Percentiles rank a stretch among this genome's conserved stretches.
Evolutionary conservation across 1,140 invertebrate species (phyloP).

Genomic region (Schlechtendalia chinensis): DNA sequence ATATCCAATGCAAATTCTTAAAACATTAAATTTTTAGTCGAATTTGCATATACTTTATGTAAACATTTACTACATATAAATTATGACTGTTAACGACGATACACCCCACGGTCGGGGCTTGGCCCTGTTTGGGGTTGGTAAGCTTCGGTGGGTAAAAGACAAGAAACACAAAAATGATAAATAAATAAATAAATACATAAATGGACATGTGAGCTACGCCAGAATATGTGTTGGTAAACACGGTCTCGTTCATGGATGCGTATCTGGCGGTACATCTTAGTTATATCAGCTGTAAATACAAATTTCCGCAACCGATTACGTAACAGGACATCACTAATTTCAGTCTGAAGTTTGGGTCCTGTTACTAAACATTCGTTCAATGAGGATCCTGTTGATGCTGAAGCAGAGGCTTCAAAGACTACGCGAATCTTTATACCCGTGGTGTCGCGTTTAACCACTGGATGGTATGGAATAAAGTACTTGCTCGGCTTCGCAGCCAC

Average conservation of each 20-base stretch:
- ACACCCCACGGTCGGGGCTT: no score
- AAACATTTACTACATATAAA: no score
- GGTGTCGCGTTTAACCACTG: not conserved
- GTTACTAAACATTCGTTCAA: constrained; percentile 55
- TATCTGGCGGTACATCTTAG: constrained; percentile 39
- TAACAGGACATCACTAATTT: no score
- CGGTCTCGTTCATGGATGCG: not conserved
- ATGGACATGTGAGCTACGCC: not conserved
- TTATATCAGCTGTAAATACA: constrained; percentile 2
- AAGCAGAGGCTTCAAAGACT: constrained; percentile 56
- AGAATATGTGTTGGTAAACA: not conserved
- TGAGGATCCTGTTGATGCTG: constrained; percentile 52
- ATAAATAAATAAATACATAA: no score
- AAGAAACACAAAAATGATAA: no score
- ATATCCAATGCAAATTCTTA: no score
- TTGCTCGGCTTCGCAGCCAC: not conserved
- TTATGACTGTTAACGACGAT: no score
- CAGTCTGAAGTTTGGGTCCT: constrained; percentile 53
- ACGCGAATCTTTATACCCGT: constrained; percentile 54
- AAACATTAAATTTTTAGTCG: no score
- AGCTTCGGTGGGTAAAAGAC: no score
- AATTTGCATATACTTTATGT: no score
- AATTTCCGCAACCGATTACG: constrained; percentile 52
- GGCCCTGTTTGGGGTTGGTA: no score
- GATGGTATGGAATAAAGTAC: constrained; percentile 51